Base-by-base conservation (phyloP, 2,888 invertebrate genomes). In the Piscicola geometra region DNA sequence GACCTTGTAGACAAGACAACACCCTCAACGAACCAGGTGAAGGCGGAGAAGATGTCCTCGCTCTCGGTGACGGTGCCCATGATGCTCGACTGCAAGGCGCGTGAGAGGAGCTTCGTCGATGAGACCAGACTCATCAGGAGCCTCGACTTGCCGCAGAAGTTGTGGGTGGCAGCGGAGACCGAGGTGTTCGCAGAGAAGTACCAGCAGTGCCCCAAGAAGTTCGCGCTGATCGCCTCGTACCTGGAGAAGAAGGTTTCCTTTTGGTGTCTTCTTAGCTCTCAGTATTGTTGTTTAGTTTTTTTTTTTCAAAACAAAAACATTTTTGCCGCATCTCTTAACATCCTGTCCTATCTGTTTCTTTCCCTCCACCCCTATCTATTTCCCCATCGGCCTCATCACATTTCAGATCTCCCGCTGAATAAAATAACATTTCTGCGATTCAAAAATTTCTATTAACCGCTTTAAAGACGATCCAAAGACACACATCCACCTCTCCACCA, bases 131-230 rank as follows among this genome's bases (percentile, higher is more conserved):
- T 73, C 33, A 64, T 73, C 35, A 30, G 73, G 25, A 73, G 35
- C 35, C 32, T 73, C 25, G 73, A 73, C 64, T 73, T 64, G 25
- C 3, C 52, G 18, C 73, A 60, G 32, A 73, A 73, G 35, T 33
- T 64, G 33, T 73, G 73, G 73, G 52, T n/a, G 1, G 35, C 35
- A 25, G 32, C 64, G 1, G 73, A 73, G 64, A 50, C 64, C 1
- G 73, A 73, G 35, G 32, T 73, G 18, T 73, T 73, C 21, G 73
- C 73, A 0, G 73, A 73, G 35, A 73, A 73, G 73, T 73, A 64
- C 64, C 73, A 73, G 32, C 73, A 64, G 73, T 73, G n/a, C 30
- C 73, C 73, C 28, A 73, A 73, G 64, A 73, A 73, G 73, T 73
- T 73, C 30, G 64, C 35, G n/a, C 25, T 73, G 52, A 73, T 73